Evolutionary conservation across 2,888 invertebrate genomes (phyloP), one percentile per base, ranked within the genome.

Genomic region (Caenorhabditis sp.): DNA sequence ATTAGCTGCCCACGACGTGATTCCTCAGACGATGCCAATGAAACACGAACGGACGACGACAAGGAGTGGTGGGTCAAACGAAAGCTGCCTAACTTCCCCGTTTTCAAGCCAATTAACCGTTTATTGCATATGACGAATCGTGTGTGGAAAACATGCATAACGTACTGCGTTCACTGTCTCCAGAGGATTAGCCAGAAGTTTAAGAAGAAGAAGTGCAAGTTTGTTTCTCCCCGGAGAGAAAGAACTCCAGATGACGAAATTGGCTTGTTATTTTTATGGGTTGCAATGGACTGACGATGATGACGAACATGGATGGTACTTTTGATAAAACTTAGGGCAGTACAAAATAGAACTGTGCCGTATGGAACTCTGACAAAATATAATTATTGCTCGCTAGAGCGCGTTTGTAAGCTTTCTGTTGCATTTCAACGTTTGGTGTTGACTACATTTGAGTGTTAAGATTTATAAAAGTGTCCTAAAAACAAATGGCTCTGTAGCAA

Each of bases 31-130:
- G 32, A 53, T 37, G 17, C n/a, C 20, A 37, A 48, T 27, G 30
- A 48, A 30, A 30, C 27, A 27, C 17, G 27, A 45, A 30, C 26
- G 48, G 17, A 48, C 13, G 22, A 37, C 15, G 17, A 26, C 35
- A 13, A 15, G 3, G 35, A 20, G 37, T 32, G 22, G 15, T 56
- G 55, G 55, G 55, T 41, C 55, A 56, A 37, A 53, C 22, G 50
- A 50, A 50, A 37, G 37, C 53, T 37, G 15, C 37, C 24, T 37
- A 13, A 13, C 20, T 32, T 13, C 26, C 41, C 39, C 26, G 39
- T 48, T 48, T 50, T 62, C 62, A 48, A 61, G 48, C 37, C 62
- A 50, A 62, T 62, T 62, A 62, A 50, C 46, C 62, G 50, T 50
- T 62, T 62, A 62, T 48, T 39, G 61, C 39, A 48, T 48, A 61